phyloP scores from a whole-genome alignment of 2,888 invertebrate genomes.

The Craniophora ligustri region DNA sequence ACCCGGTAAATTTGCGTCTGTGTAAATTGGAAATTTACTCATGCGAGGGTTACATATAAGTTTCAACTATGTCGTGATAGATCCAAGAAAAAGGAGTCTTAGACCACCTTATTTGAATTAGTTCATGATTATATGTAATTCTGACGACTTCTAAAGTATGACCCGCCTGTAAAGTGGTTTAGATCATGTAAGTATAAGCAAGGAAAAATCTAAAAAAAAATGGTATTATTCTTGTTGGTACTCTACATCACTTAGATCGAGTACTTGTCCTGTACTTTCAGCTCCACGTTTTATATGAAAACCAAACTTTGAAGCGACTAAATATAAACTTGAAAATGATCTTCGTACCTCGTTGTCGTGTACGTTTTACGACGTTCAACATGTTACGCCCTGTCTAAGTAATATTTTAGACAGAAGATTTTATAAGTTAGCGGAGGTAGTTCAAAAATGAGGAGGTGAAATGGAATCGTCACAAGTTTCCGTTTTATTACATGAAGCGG shows the following conservation, averaged over 20 bases:
- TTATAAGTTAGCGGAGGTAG: slow-evolving; percentile 16
- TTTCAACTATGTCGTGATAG: too few species aligned
- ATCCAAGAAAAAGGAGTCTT: too few species aligned
- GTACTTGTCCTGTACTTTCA: slow-evolving; percentile 10
- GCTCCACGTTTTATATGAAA: slow-evolving; percentile 44
- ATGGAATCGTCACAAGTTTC: slow-evolving; percentile 22
- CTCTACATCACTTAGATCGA: neutral
- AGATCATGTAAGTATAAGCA: too few species aligned
- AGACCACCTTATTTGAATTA: too few species aligned
- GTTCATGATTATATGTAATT: too few species aligned
- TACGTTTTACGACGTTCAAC: slow-evolving; percentile 39
- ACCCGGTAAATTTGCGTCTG: too few species aligned
- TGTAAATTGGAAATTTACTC: too few species aligned
- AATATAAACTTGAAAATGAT: slow-evolving; percentile 37
- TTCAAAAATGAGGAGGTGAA: slow-evolving; percentile 9
- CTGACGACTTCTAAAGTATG: too few species aligned
- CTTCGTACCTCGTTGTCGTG: slow-evolving; percentile 30
- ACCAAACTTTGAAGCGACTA: slow-evolving; percentile 15
- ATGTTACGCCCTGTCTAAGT: slow-evolving; percentile 18
- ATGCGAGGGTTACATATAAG: too few species aligned
- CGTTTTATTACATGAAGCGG: slow-evolving; percentile 26
- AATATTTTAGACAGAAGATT: slow-evolving; percentile 22
- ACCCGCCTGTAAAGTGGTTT: too few species aligned
- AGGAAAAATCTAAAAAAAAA: too few species aligned
- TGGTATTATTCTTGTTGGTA: neutral